These are phyloP conservation scores for Dermochelys coriacea DNA, from an alignment of 2,797 vertebrate species.

Conservation along the genomic window DNA sequence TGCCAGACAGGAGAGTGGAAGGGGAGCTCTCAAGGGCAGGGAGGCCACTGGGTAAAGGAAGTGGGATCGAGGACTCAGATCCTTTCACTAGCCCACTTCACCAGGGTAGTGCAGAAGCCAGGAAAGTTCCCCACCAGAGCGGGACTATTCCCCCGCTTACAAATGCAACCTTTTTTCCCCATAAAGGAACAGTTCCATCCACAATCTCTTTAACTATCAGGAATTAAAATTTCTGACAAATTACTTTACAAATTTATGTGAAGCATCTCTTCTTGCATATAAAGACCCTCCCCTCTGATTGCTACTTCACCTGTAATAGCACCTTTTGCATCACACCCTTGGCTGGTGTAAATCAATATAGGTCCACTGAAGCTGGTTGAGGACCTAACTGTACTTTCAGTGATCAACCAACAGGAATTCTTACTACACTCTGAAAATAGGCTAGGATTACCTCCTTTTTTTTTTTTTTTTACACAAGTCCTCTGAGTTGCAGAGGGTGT, in stretches of 20 bases:
- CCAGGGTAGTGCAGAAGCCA: too few species aligned
- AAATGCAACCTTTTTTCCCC: too few species aligned
- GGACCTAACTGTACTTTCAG: fast-evolving
- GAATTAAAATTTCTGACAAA: background rate
- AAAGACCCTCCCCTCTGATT: background rate
- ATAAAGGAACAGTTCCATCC: background rate
- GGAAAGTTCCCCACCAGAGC: too few species aligned
- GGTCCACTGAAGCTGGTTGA: fast-evolving
- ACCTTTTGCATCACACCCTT: fast-evolving
- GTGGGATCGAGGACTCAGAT: too few species aligned
- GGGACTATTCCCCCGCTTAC: too few species aligned
- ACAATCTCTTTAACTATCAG: background rate
- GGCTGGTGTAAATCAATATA: too few species aligned
- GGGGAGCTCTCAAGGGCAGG: too few species aligned
- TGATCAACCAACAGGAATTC: fast-evolving
- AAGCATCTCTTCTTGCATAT: fast-evolving
- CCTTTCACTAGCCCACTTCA: too few species aligned
- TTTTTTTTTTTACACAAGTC: background rate
- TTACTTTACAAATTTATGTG: background rate
- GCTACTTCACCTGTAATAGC: background rate
- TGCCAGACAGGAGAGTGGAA: too few species aligned
- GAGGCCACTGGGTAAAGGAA: too few species aligned
- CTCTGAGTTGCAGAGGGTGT: background rate
- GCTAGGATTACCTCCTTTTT: background rate
- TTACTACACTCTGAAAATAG: background rate